These are phyloP conservation scores for Riparia riparia DNA, from an alignment of 2,113 vertebrate genomes.

Conservation along the genomic window DNA sequence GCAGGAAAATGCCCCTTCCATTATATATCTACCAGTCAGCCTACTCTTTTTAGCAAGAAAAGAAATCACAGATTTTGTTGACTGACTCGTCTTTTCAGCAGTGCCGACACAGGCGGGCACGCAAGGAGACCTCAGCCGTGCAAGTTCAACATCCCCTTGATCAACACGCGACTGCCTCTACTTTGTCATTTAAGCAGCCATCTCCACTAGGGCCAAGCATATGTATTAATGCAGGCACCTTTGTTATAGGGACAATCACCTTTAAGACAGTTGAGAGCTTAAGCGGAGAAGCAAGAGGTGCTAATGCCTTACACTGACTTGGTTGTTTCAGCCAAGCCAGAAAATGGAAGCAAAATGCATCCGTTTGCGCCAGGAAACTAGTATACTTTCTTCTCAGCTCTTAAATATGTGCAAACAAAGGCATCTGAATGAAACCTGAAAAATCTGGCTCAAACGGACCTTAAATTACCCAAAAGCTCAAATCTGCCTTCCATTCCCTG, in stretches of 20 bases:
- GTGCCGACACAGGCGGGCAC: fast-evolving
- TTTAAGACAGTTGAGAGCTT: background rate
- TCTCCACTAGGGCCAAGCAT: background rate
- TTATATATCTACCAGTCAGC: background rate
- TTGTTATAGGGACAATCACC: background rate
- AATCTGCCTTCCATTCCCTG: background rate
- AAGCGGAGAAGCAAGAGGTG: background rate
- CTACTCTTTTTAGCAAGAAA: background rate
- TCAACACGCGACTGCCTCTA: fast-evolving
- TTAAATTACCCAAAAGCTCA: background rate
- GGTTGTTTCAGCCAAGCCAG: background rate
- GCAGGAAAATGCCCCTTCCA: background rate
- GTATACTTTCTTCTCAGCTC: background rate
- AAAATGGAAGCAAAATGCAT: background rate
- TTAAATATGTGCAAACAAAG: background rate
- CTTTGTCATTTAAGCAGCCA: background rate
- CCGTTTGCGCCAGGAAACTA: background rate
- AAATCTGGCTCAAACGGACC: background rate
- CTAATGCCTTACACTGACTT: background rate
- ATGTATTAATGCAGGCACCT: background rate
- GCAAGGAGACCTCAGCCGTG: fast-evolving
- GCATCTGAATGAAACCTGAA: background rate
- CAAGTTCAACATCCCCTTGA: background rate
- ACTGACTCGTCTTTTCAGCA: fast-evolving
- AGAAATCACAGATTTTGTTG: background rate